Evolutionary conservation across 1,140 invertebrate species (phyloP).

Genomic region (Agraylea sexmaculata): DNA sequence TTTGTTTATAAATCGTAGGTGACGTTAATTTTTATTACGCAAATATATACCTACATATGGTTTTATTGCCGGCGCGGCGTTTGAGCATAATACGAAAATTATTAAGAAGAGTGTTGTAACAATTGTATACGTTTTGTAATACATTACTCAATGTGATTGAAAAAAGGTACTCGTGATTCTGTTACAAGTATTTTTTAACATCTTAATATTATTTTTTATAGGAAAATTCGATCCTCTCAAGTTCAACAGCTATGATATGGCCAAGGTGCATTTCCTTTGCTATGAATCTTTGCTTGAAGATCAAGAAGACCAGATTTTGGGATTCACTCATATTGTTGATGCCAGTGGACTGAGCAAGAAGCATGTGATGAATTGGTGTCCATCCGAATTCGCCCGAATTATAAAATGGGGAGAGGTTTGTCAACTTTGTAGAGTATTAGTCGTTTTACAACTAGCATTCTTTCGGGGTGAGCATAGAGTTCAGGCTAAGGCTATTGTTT

Average conservation of each 20-base stretch:
- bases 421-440: background rate
- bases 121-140: too few relatives aligned
- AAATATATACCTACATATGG: too few relatives aligned
- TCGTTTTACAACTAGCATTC: too few relatives aligned
- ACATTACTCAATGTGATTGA: too few relatives aligned
- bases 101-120: too few relatives aligned
- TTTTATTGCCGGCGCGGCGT: too few relatives aligned
- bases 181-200: too few relatives aligned
- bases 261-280: slow-evolving; percentile 50
- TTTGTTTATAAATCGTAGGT: too few relatives aligned
- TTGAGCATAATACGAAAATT: too few relatives aligned
- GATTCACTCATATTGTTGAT: slow-evolving; percentile 56
- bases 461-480: too few relatives aligned
- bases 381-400: slow-evolving; percentile 50
- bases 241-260: slow-evolving; percentile 52
- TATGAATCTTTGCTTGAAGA: slow-evolving; percentile 65
- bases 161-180: too few relatives aligned
- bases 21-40: too few relatives aligned
- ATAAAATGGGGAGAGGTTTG: slow-evolving; percentile 58
- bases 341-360: slow-evolving; percentile 42
- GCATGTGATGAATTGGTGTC: slow-evolving; percentile 53
- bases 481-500: background rate
- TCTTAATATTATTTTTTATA: slow-evolving; percentile 25
- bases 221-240: slow-evolving; percentile 51
- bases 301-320: slow-evolving; percentile 56